Percentiles rank a stretch among this genome's conserved stretches.
Conservation (phyloP, 2,113 vertebrate species). For the Pseudorhombus dupliciocellatus region DNA sequence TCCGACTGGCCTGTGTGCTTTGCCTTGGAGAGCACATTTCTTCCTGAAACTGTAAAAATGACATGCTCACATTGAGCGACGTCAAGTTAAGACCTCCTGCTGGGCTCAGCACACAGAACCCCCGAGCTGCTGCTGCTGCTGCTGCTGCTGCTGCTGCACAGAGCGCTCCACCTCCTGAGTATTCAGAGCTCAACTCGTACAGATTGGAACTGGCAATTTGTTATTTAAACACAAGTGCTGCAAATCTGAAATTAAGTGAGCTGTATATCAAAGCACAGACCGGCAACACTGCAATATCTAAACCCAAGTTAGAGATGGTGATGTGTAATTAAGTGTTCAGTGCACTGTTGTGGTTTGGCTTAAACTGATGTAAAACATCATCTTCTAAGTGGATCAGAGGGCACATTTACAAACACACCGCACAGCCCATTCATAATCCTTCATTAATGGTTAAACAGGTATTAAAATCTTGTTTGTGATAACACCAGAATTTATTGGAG, state of each 20-base stretch:
- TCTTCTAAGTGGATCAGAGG: background rate
- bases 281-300: background rate
- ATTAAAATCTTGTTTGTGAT: background rate
- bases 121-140: too few species aligned
- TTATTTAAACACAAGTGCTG: background rate
- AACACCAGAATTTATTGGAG: background rate
- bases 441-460: background rate
- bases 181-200: background rate
- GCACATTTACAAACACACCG: too few species aligned
- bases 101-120: too few species aligned
- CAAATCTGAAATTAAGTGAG: background rate
- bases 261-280: background rate
- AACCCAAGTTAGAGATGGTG: background rate
- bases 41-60: too few species aligned
- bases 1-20: too few species aligned
- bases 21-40: too few species aligned
- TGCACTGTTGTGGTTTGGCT: background rate
- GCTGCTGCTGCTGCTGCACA: too few species aligned
- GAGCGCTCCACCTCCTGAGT: slow-evolving; percentile 1
- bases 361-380: background rate
- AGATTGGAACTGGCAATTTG: too few species aligned
- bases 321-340: background rate
- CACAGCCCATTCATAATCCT: background rate
- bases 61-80: too few species aligned
- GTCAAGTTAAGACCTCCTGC: too few species aligned